Evolutionary conservation across 1,140 invertebrate species (phyloP).

Genomic region (Bombus impatiens): DNA sequence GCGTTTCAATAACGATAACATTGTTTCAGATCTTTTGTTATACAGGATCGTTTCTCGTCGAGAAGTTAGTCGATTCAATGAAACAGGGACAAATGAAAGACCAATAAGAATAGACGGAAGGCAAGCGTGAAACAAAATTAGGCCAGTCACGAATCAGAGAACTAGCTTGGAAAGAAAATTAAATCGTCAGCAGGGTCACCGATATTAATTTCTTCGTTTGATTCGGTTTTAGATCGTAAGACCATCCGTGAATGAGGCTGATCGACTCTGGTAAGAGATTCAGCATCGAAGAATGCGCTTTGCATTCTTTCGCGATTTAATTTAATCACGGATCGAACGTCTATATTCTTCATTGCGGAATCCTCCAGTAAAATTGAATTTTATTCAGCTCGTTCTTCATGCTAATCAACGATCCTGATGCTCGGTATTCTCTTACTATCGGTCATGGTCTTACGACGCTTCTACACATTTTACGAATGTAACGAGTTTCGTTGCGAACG

Average conservation of each 20-base stretch:
- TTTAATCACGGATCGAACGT: constrained; percentile 23
- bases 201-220: constrained; percentile 16
- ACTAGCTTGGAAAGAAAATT: not conserved
- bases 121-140: not conserved
- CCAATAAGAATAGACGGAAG: not conserved
- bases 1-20: too few relatives aligned
- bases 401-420: not conserved
- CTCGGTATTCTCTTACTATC: too few relatives aligned
- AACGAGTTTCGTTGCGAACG: not conserved
- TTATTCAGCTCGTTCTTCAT: not conserved
- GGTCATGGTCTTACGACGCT: too few relatives aligned
- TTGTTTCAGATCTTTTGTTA: too few relatives aligned
- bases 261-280: not conserved
- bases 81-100: not conserved
- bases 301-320: constrained; percentile 27
- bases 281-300: constrained; percentile 1
- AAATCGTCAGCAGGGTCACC: constrained; percentile 14
- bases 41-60: not conserved
- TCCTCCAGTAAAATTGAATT: constrained; percentile 5
- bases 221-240: constrained; percentile 2
- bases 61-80: not conserved
- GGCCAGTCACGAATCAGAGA: not conserved
- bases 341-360: not conserved
- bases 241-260: not conserved
- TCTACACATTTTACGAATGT: not conserved